Base-by-base conservation (phyloP, 2,888 invertebrate species). In the Smittia sp. region DNA sequence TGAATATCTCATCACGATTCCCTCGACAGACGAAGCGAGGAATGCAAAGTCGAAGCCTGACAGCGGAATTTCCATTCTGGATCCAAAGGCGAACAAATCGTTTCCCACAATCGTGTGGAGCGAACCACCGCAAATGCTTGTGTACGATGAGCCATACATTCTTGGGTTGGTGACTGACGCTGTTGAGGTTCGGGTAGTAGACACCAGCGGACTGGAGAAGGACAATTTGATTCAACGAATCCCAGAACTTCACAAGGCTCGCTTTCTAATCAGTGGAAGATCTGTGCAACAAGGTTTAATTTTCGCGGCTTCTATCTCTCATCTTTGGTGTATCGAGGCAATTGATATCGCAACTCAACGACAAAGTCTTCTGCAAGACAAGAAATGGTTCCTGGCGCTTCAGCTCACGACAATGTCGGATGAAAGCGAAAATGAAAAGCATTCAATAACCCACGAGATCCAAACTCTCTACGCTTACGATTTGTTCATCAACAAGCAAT, bases 121-220 rank as follows among this genome's bases (percentile, higher is more conserved):
- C 15, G 65, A 73, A 32, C 73, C 73, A 3, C 46, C 27, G 1
- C 41, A 52, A 63, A 73, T 84, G 83, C 75, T 82, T 90, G 95
- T 90, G 27, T 95, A 96, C 89, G 96, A 98, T 82, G 91, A 93
- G 78, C 98, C 98, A 0, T 99, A 93, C 81, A 85, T 95, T 20
- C 83, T 98, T 74, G 96, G 94, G 3, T 85, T 98, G 66, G 84
- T 95, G 67, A 87, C 91, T 68, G 94, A 92, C 78, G 87, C 88
- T 76, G 86, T 97, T 38, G 93, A 97, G 82, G 88, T 98, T 3
- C 90, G 94, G 76, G 92, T 96, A 1, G 86, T 95, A 73, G 92
- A 94, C 76, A 93, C 93, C 0, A 86, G 88, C 69, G 72, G 62
- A 1, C 24, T 72, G 27, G 72, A 72, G 1, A 83, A 81, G 75